Evolutionary conservation across 2,797 vertebrate genomes (phyloP), one percentile per base, ranked within the genome.

Genomic region (Chloroceryle amazona): DNA sequence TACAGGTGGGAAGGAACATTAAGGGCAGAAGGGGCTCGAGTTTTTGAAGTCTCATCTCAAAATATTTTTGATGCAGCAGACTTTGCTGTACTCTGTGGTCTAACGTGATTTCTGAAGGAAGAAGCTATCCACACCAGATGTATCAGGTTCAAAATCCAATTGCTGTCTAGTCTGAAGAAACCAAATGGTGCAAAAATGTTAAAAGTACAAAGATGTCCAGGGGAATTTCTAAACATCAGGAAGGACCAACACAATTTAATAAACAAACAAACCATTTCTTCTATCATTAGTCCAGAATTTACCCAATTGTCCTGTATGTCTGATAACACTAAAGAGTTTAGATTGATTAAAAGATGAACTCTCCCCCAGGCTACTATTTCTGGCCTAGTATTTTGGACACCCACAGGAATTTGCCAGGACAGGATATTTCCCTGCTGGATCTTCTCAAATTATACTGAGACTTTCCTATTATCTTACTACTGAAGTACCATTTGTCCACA

Each of bases 391-490:
- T 80, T 97, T 95, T 68, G 86, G 87, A 91, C 73, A 96, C 88
- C 97, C 60, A 25, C 83, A 96, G 93, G 93, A 96, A 95, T 98
- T 91, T 93, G 87, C 93, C 89, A 90, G 81, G 91, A 62, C 81
- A 39, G 85, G 88, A 65, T 97, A 97, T 95, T 97, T 97, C 96
- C 16, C 3, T 61, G 92, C 92, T 96, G 91, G 72, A 65, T 97
- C 94, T 91, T 97, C 83, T 96, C 83, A 96, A 58, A 72, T 89
- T 96, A 89, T 95, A 87, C 95, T 68, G 73, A 97, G 86, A 81
- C 65, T 66, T 86, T 71, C 90, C 49, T 97, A 94, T 97, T 93
- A 35, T 93, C 88, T 97, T 91, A 81, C 87, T 62, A 33, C 81
- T 60, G 65, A 94, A 95, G 93, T 80, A 73, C 49, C 52, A 16